Evolutionary conservation across 1,140 invertebrate species (phyloP).

Genomic region (Scaptomyza pallida): DNA sequence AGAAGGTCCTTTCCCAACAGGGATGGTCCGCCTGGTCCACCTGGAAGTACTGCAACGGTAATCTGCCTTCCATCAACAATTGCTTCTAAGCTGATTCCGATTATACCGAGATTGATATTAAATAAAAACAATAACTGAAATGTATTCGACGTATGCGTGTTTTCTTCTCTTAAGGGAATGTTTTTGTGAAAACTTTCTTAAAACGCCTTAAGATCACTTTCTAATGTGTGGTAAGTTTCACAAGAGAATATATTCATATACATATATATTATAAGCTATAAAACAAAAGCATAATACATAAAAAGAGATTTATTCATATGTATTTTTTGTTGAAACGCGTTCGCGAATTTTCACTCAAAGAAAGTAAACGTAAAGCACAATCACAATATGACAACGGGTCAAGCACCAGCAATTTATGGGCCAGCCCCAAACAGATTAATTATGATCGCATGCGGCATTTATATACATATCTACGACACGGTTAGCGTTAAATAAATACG

Average conservation of each 20-base stretch:
- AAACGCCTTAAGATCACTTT: slow-evolving; percentile 20
- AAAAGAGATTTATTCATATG: slow-evolving; percentile 27
- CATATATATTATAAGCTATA: slow-evolving; percentile 7
- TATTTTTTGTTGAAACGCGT: not conserved
- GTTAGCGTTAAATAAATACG: slow-evolving; percentile 12
- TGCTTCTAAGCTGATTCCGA: slow-evolving; percentile 49
- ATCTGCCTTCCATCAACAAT: slow-evolving; percentile 49
- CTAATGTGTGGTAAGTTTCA: slow-evolving; percentile 1
- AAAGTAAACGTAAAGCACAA: slow-evolving; percentile 38
- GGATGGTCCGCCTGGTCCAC: slow-evolving; percentile 62
- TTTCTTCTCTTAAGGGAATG: not conserved
- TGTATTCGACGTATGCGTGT: not conserved
- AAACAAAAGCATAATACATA: slow-evolving; percentile 7
- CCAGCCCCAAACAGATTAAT: slow-evolving; percentile 45
- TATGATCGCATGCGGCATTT: slow-evolving; percentile 27
- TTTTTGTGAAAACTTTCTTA: slow-evolving; percentile 15
- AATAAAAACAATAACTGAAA: slow-evolving; percentile 3
- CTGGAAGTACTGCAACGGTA: slow-evolving; percentile 55
- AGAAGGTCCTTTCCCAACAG: slow-evolving; percentile 39
- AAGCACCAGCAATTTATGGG: slow-evolving; percentile 29
- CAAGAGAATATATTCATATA: slow-evolving; percentile 37
- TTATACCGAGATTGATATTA: not conserved
- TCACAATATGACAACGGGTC: slow-evolving; percentile 33
- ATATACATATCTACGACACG: not conserved
- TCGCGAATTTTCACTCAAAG: slow-evolving; percentile 14